A percentile compares a stretch with the other conserved stretches of the same genome.
phyloP scores from a whole-genome alignment of 1,140 invertebrate species.

The Drosophila jambulina region DNA sequence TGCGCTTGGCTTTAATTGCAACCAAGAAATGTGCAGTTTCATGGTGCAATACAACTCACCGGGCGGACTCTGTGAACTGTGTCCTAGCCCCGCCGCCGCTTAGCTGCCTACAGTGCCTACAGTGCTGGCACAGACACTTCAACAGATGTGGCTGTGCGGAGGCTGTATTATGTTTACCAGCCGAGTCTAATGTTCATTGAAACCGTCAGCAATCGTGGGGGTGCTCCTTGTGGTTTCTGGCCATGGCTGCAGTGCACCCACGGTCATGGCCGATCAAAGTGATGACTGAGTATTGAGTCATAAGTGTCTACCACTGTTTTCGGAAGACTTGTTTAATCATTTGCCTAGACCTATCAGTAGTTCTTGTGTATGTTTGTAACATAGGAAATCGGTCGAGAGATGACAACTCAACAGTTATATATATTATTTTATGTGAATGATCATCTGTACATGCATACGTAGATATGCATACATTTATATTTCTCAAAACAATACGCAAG shows the following conservation, averaged over 20 bases:
- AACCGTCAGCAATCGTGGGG: slow-evolving; percentile 22
- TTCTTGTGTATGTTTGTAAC: neutral
- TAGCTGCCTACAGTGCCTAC: neutral
- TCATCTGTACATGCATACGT: neutral
- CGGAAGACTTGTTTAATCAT: neutral
- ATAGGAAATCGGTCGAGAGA: slow-evolving; percentile 7
- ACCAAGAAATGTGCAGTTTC: slow-evolving; percentile 65
- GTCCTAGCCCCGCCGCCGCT: neutral
- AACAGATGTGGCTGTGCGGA: slow-evolving; percentile 26
- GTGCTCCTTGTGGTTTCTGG: slow-evolving; percentile 3
- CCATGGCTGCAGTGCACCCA: slow-evolving; percentile 19
- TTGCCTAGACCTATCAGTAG: slow-evolving; percentile 1
- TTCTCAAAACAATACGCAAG: neutral
- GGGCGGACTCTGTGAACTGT: slow-evolving; percentile 43
- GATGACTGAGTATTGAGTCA: slow-evolving; percentile 40
- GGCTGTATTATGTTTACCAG: slow-evolving; percentile 45
- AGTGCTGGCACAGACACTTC: neutral
- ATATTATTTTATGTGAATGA: neutral
- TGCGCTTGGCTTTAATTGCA: slow-evolving; percentile 48
- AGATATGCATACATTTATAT: neutral
- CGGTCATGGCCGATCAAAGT: slow-evolving; percentile 39
- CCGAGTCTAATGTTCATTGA: slow-evolving; percentile 38
- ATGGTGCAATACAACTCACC: slow-evolving; percentile 53
- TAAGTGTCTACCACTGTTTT: slow-evolving; percentile 20
- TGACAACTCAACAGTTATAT: neutral